These are phyloP conservation scores for Brachynemurus nebulosus DNA, from an alignment of 2,888 invertebrate species.

Conservation along the genomic window DNA sequence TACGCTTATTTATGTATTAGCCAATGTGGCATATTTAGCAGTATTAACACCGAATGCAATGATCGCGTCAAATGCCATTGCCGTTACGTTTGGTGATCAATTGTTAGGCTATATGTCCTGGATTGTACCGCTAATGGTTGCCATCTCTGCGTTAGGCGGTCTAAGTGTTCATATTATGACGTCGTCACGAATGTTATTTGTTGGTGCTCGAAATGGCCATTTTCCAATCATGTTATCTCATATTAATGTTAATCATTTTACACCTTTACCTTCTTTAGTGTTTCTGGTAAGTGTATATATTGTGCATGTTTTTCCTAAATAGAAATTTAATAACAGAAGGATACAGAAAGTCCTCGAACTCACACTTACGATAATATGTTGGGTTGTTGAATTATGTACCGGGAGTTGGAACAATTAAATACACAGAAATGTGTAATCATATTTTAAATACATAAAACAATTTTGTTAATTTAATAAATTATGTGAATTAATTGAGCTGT, in stretches of 20 bases:
- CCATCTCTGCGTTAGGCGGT: conserved; percentile 84
- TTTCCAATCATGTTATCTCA: conserved; percentile 70
- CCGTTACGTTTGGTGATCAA: conserved; percentile 76
- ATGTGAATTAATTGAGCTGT: too few species aligned
- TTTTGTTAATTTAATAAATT: too few species aligned
- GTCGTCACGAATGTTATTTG: conserved; percentile 82
- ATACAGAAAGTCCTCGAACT: too few species aligned
- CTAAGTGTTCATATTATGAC: conserved; percentile 93
- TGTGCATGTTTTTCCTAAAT: too few species aligned
- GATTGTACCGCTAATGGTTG: conserved; percentile 84
- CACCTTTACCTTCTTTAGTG: conserved; percentile 67
- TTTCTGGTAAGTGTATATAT: conserved; percentile 53
- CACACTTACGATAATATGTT: too few species aligned
- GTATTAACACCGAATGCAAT: conserved; percentile 74
- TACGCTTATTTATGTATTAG: conserved; percentile 74
- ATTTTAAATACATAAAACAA: too few species aligned
- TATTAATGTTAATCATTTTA: conserved; percentile 58
- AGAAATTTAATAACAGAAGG: too few species aligned
- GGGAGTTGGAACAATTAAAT: too few species aligned
- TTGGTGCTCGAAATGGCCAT: conserved; percentile 80
- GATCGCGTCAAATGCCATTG: conserved; percentile 83
- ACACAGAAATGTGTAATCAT: too few species aligned
- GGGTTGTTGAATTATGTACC: too few species aligned
- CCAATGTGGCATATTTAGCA: conserved; percentile 79
- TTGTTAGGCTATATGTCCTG: conserved; percentile 61